phyloP scores from a whole-genome alignment of 2,888 invertebrate species.

The Pyrgus malvae region DNA sequence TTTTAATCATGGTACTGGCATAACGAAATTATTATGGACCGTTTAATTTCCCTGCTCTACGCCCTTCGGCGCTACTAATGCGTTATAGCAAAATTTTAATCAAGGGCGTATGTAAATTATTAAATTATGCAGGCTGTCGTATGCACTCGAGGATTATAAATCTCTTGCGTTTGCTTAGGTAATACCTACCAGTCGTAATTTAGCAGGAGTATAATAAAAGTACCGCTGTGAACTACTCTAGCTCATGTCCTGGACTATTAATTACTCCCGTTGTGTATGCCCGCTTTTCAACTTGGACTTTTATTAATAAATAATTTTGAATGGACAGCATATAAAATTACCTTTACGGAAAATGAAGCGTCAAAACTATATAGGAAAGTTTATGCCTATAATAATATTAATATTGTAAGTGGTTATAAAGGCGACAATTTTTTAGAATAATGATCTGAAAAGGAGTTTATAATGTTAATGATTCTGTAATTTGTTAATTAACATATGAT shows the following conservation, averaged over 20 bases:
- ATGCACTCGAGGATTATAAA: constrained; percentile 75
- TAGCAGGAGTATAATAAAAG: constrained; percentile 33
- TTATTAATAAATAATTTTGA: neutral
- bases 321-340: too few relatives aligned
- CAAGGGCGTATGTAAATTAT: constrained; percentile 76
- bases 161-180: constrained; percentile 66
- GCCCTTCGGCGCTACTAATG: constrained; percentile 68
- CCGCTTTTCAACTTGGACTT: neutral
- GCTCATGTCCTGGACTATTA: constrained; percentile 19
- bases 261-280: constrained; percentile 37
- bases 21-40: constrained; percentile 77
- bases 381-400: too few relatives aligned
- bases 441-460: too few relatives aligned
- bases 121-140: constrained; percentile 80
- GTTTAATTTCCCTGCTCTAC: constrained; percentile 75
- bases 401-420: too few relatives aligned
- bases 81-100: constrained; percentile 79
- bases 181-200: constrained; percentile 46
- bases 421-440: too few relatives aligned
- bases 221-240: constrained; percentile 16
- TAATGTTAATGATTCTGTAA: too few relatives aligned
- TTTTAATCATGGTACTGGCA: constrained; percentile 77
- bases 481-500: too few relatives aligned
- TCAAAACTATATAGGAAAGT: too few relatives aligned
- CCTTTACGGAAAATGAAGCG: too few relatives aligned